Base-by-base conservation (phyloP, 1,140 invertebrate species). In the Probaryconus sp. region DNA sequence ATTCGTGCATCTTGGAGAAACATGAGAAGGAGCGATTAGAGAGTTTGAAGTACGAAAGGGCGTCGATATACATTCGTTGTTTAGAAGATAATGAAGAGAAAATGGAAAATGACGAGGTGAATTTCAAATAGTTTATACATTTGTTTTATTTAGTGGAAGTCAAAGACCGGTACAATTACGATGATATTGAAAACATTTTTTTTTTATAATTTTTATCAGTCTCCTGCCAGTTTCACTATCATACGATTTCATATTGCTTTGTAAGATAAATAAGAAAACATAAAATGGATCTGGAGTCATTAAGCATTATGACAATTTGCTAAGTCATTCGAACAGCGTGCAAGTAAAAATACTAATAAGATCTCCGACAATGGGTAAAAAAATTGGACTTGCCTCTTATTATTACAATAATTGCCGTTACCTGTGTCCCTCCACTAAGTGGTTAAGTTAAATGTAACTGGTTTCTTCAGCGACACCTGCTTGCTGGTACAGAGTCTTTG, bases 41-140 rank as follows among this genome's bases (percentile, higher is more conserved):
- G 35, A 86, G 81, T 45, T 64, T 88, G 9, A 88, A 83, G 35
- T 88, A 88, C 50, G 86, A 88, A 0, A 81, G 81, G 21, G 86
- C 85, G 35, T 82, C 83, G 1, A 88, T 88, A 51, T 88, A 84
- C 33, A 81, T 88, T 26, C 83, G 83, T 14, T 85, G 79, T 20
- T 71, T 86, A 30, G 86, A 88, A 42, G 86, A 87, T 1, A 82
- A 47, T 33, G 86, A 86, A 9, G 85, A 85, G 0, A 85, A 82
- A 58, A 43, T 48, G 1, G 80, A 83, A 24, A 81, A 76, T 37
- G 78, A 83, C 43, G 83, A 88, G 79, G 86, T 87, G 35, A 78
- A 68, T 53, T 11, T n/a, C 55, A 47, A 13, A 17, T 47, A n/a
- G 14, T 43, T 65, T 17, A 3, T 5, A 9, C 10, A 30, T 30